Base-by-base conservation (phyloP, 1,140 invertebrate species). In the Megathymus violae region DNA sequence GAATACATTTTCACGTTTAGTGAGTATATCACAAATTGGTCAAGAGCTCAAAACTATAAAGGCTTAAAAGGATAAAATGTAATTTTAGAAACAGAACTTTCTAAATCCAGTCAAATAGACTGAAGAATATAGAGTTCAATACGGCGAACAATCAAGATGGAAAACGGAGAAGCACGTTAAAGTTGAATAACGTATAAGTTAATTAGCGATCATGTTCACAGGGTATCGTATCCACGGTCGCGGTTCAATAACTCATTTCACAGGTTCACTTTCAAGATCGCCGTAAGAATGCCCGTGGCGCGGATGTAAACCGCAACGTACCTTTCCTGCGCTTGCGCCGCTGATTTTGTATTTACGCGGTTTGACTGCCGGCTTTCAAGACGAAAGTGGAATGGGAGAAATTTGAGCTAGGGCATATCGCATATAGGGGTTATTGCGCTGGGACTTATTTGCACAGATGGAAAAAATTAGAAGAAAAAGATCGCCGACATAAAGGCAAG, bases 171-270 rank as follows among this genome's bases (percentile, higher is more conserved):
- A 27, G 43, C 44, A 59, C 16, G 56, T 46, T 19, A 9, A n/a
- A 47, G 27, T 38, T 38, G 43, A 59, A 34, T 59, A 47, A 59
- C 41, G 16, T 59, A 38, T 58, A 63, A 64, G 66, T 64, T 68
- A 68, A 69, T 59, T 48, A 48, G 48, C 47, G 67, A 77, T 80
- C 76, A 58, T 69, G 65, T 80, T 77, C 70, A 61, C 65, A 69
- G 62, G 71, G 73, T 80, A 84, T 84, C 78, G 64, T 71, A 67
- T 82, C 25, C 62, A 64, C 69, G 74, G 83, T 74, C 69, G 74
- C 79, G 81, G 79, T 83, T 88, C 78, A 82, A 76, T 86, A 88
- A 78, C 66, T 85, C 80, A 89, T 89, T 85, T 89, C 79, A 77
- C 82, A 81, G 78, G 81, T 86, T 88, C 78, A 73, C 84, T 87